These are phyloP conservation scores for Oreochromis grahami DNA, from an alignment of 2,797 vertebrate species.

Conservation along the genomic window DNA sequence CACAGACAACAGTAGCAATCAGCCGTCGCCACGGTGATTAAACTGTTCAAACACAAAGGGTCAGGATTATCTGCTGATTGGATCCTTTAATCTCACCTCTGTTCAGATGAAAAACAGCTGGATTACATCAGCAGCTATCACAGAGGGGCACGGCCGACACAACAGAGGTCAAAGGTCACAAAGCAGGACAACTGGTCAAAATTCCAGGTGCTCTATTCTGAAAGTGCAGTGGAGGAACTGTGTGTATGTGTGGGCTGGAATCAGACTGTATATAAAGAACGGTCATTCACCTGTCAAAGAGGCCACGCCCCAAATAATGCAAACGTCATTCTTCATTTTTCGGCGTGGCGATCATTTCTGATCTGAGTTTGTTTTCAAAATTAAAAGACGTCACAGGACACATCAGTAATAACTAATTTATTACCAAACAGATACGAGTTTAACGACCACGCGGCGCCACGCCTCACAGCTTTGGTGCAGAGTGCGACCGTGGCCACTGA, in stretches of 20 bases:
- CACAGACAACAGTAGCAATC: background rate
- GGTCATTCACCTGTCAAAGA: background rate
- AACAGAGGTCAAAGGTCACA: background rate
- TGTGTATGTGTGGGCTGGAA: background rate
- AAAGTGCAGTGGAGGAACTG: background rate
- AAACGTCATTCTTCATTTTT: background rate
- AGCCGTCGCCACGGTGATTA: background rate
- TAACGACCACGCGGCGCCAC: background rate
- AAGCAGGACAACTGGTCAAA: background rate
- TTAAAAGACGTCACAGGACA: background rate
- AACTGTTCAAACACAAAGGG: slow-evolving; percentile 2
- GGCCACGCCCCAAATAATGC: background rate
- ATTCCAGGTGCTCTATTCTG: background rate
- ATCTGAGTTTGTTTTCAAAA: background rate
- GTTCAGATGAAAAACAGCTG: background rate
- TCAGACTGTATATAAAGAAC: background rate
- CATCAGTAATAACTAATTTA: background rate
- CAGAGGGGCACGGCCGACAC: background rate
- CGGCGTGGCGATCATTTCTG: background rate
- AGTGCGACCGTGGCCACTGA: background rate
- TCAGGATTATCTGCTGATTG: slow-evolving; percentile 3
- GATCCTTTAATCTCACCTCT: slow-evolving; percentile 19
- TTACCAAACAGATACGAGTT: background rate
- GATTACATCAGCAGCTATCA: slow-evolving; percentile 1
- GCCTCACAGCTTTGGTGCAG: background rate